Percentiles rank a stretch among this genome's conserved stretches.
Conservation (phyloP, 2,888 invertebrate genomes). For the Plagodis dolabraria region DNA sequence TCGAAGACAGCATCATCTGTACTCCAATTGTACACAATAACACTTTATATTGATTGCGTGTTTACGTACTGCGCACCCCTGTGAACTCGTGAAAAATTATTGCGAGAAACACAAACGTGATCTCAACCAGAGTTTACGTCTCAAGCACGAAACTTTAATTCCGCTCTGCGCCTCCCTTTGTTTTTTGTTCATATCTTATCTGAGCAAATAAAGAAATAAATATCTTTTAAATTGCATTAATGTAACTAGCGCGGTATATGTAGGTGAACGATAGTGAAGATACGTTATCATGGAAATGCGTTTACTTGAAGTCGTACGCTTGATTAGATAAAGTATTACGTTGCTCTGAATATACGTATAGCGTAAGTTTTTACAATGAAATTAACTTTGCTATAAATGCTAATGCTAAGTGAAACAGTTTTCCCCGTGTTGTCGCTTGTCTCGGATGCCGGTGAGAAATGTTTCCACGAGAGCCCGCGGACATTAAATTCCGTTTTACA, state of each 20-base stretch:
- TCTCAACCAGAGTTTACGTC: slow-evolving; percentile 14
- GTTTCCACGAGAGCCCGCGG: slow-evolving; percentile 23
- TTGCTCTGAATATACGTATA: slow-evolving; percentile 1
- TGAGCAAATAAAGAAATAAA: slow-evolving; percentile 24
- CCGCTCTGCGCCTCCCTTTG: slow-evolving; percentile 14
- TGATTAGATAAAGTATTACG: slow-evolving; percentile 58
- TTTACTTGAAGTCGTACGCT: slow-evolving; percentile 44
- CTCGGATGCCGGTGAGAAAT: slow-evolving; percentile 23
- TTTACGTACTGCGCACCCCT: slow-evolving; percentile 24
- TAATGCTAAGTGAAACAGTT: slow-evolving; percentile 24
- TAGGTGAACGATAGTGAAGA: slow-evolving; percentile 54
- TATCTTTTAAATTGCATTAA: slow-evolving; percentile 29
- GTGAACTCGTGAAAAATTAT: slow-evolving; percentile 29
- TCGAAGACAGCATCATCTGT: slow-evolving; percentile 11
- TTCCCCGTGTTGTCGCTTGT: slow-evolving; percentile 22
- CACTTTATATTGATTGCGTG: slow-evolving; percentile 26
- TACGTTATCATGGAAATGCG: slow-evolving; percentile 60
- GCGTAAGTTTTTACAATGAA: slow-evolving; percentile 14
- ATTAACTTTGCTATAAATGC: slow-evolving; percentile 15
- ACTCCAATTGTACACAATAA: slow-evolving; percentile 22
- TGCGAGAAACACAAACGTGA: slow-evolving; percentile 23
- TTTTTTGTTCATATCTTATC: slow-evolving; percentile 26
- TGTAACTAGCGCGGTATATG: slow-evolving; percentile 40
- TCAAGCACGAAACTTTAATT: slow-evolving; percentile 24
- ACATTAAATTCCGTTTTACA: slow-evolving; percentile 34